Conservation (phyloP, 2,888 invertebrate species). For the Aspidiotus destructor region DNA sequence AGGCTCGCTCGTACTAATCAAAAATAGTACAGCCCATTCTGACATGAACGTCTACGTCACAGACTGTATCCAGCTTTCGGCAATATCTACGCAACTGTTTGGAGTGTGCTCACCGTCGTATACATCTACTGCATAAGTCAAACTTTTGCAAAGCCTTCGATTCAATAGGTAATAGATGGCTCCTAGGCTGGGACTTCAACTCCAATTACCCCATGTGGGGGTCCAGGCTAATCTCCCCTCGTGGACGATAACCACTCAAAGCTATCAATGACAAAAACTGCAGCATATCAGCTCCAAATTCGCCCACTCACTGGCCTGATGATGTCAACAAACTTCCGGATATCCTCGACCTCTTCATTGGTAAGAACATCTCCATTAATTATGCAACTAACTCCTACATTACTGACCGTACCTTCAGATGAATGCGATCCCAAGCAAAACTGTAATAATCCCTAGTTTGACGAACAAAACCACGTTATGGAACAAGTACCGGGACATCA, state of each 20-base stretch:
- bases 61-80: background rate
- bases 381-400: background rate
- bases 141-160: constrained; percentile 31
- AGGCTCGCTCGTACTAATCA: background rate
- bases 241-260: constrained; percentile 14
- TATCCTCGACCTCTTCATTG: constrained; percentile 1
- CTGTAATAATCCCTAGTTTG: background rate
- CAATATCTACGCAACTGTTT: background rate
- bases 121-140: background rate
- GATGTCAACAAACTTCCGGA: constrained; percentile 3
- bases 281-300: constrained; percentile 31
- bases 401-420: background rate
- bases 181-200: constrained; percentile 37
- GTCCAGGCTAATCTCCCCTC: constrained; percentile 36
- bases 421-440: background rate
- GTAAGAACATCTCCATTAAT: background rate
- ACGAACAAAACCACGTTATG: background rate
- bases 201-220: constrained; percentile 37
- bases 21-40: background rate
- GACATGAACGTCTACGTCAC: background rate
- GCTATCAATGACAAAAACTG: background rate
- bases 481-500: background rate
- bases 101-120: background rate
- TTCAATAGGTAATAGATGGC: constrained; percentile 35
- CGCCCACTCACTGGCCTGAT: constrained; percentile 37